A percentile compares a stretch with the other conserved stretches of the same genome.
phyloP scores from a whole-genome alignment of 2,888 invertebrate genomes.

The Helicoverpa assulta region DNA sequence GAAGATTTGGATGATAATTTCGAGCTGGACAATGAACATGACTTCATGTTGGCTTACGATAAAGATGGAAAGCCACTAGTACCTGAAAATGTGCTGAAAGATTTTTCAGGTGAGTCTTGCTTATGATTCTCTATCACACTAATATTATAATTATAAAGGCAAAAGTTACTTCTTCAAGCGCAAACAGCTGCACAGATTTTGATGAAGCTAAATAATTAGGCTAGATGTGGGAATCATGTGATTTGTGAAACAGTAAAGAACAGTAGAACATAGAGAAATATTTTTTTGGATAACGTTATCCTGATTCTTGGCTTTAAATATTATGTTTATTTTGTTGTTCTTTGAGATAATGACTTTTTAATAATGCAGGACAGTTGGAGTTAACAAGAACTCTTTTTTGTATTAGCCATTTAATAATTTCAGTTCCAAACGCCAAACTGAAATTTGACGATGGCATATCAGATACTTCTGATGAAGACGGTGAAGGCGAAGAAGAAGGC shows the following conservation, averaged over 20 bases:
- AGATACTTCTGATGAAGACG: constrained; percentile 78
- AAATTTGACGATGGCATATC: constrained; percentile 84
- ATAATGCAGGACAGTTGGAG: too few species aligned
- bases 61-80: constrained; percentile 86
- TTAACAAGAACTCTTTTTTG: not conserved
- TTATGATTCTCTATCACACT: not conserved
- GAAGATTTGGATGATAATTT: constrained; percentile 97
- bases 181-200: too few species aligned
- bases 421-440: constrained; percentile 83
- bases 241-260: too few species aligned
- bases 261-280: too few species aligned
- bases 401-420: constrained; percentile 39
- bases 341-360: too few species aligned
- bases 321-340: too few species aligned
- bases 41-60: constrained; percentile 87
- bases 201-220: too few species aligned
- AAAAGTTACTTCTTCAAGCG: too few species aligned
- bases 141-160: not conserved
- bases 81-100: constrained; percentile 82
- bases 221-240: too few species aligned
- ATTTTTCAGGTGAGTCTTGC: constrained; percentile 76
- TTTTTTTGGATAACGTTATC: too few species aligned
- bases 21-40: constrained; percentile 89
- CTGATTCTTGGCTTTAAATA: too few species aligned
- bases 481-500: constrained; percentile 70